A percentile compares a stretch with the other conserved stretches of the same genome.
These are phyloP conservation scores for Latrodectus geometricus DNA, from an alignment of 1,140 invertebrate genomes.

Conservation along the genomic window DNA sequence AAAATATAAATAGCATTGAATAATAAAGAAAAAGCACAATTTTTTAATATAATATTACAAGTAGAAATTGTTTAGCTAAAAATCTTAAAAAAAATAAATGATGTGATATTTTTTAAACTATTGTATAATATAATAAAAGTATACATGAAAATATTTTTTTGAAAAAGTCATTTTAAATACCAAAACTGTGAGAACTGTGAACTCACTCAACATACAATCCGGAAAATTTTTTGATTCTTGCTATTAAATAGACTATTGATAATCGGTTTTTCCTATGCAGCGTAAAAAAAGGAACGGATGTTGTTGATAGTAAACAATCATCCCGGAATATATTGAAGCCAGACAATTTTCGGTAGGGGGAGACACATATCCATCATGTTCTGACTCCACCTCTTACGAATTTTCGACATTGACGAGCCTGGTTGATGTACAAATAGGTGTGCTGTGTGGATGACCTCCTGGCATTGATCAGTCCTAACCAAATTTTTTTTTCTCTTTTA, in stretches of 20 bases:
- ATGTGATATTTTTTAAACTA: background rate
- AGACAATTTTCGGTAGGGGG: constrained; percentile 18
- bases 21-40: no score
- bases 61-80: background rate
- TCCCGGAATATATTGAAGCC: constrained; percentile 24
- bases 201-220: background rate
- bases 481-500: background rate
- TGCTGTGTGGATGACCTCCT: constrained; percentile 46
- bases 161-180: background rate
- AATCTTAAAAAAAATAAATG: background rate
- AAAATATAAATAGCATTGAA: no score
- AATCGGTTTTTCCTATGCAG: constrained; percentile 29
- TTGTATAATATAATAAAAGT: background rate
- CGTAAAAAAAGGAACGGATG: constrained; percentile 30
- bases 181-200: background rate
- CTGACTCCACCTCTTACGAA: constrained; percentile 43
- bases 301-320: constrained; percentile 61
- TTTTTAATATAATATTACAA: no score
- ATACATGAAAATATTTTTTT: background rate
- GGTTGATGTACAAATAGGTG: constrained; percentile 8
- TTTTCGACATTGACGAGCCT: constrained; percentile 49
- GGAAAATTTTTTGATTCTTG: background rate
- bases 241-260: constrained; percentile 24
- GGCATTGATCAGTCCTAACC: constrained; percentile 28
- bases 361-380: constrained; percentile 41